Percentiles rank a stretch among this genome's conserved stretches.
Conservation (phyloP, 2,888 invertebrate species). For the Oasisia sp. region DNA sequence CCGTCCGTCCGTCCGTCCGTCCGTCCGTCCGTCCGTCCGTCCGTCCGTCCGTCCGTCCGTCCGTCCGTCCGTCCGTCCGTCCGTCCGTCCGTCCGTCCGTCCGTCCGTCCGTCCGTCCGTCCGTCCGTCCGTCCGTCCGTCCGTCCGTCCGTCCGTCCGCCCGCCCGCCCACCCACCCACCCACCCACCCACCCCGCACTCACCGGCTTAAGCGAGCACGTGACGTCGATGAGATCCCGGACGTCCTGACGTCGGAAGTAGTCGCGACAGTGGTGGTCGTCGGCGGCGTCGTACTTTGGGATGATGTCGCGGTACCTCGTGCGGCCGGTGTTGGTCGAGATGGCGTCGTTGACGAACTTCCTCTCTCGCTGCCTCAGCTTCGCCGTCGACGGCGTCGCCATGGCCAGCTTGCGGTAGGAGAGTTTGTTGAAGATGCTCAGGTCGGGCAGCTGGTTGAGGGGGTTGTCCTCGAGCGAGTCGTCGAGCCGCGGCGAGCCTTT, state of each 20-base stretch:
- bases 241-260: conserved; percentile 57
- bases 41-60: no score
- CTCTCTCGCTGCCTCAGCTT: conserved; percentile 49
- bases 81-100: no score
- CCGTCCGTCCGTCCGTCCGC: no score
- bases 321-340: conserved; percentile 51
- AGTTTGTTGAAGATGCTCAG: conserved; percentile 8
- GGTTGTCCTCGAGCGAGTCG: background rate
- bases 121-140: no score
- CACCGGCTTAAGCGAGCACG: conserved; percentile 33
- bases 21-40: no score
- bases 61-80: no score
- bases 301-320: conserved; percentile 60
- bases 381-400: conserved; percentile 42
- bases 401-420: conserved; percentile 18
- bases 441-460: background rate
- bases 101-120: no score
- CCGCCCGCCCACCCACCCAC: background rate
- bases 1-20: no score
- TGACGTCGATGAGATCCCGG: conserved; percentile 44
- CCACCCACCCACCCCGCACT: background rate
- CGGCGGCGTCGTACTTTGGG: conserved; percentile 56
- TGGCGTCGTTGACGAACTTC: conserved; percentile 59
- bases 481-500: background rate
- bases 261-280: conserved; percentile 49